Conservation (phyloP, 2,113 vertebrate species). For the Hiodon alosoides region DNA sequence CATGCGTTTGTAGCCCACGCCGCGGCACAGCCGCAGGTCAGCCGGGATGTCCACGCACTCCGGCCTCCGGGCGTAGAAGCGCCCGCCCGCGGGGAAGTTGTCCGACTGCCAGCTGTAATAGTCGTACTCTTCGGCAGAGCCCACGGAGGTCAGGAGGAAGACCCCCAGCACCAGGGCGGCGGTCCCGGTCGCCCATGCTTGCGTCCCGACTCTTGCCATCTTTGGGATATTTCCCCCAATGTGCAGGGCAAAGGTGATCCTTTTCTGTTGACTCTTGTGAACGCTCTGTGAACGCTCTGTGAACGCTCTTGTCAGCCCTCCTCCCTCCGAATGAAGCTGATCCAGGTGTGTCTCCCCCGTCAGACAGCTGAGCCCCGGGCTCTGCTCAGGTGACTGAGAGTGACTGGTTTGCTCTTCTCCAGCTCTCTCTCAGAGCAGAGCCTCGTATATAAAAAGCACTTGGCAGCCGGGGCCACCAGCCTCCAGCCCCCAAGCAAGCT, state of each 20-base stretch:
- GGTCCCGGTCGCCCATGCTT: conserved; percentile 18
- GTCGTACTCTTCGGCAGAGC: conserved; percentile 79
- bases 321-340: not conserved
- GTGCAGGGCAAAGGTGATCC: not conserved
- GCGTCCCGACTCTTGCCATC: conserved; percentile 12
- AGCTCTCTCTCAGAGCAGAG: conserved; percentile 45
- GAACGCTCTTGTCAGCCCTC: not conserved
- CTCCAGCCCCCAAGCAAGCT: conserved; percentile 59
- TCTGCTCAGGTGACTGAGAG: conserved; percentile 29
- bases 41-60: conserved; percentile 94
- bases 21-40: conserved; percentile 90
- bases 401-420: conserved; percentile 16
- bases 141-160: conserved; percentile 22
- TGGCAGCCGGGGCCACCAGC: conserved; percentile 47
- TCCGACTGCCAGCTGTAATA: conserved; percentile 94
- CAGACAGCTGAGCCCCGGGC: conserved; percentile 13
- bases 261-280: not conserved
- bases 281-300: not conserved
- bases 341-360: conserved; percentile 3
- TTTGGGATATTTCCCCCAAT: not conserved
- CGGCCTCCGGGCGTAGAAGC: conserved; percentile 86
- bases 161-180: conserved; percentile 54
- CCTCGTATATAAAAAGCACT: conserved; percentile 58
- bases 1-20: conserved; percentile 96
- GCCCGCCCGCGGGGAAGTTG: conserved; percentile 73